Evolutionary conservation across 37 sponge, comb jelly and placozoan genomes (phyloP), one percentile per base, ranked within the genome.

Genomic region (Eunapius fragilis): DNA sequence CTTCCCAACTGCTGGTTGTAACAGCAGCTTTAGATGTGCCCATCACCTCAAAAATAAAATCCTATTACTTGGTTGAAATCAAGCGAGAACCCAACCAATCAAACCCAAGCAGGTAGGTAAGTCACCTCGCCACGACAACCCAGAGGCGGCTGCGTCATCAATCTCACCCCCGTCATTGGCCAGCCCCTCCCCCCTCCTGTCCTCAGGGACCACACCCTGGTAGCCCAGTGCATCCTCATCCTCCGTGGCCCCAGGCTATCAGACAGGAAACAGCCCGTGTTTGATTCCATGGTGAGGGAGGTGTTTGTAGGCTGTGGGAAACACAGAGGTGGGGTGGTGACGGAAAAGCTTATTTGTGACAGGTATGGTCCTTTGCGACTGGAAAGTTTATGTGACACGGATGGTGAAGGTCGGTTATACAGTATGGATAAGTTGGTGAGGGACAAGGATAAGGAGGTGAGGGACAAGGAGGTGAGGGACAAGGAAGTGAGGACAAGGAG

Each of bases 191-290:
- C 80, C 5, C 67, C 86, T 13, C 24, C 78, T 23, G 71, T 49
- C 24, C 25, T 48, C 10, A 82, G 78, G 37, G 94, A 93, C 41
- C 94, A 93, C 75, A 37, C 87, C 28, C 37, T 87, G 14, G 74
- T 93, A 2, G 87, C 90, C 47, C 90, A 93, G 76, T 77, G 83
- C 7, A 24, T 89, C 25, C 13, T 75, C 69, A 58, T 33, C 31
- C 45, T 87, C 5, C 34, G 84, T 47, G 94, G 90, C 41, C 74
- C 87, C 9, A 76, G 85, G 50, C 84, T 93, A 67, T 71, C 75
- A 25, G 71, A 75, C 48, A 73, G 93, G 96, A 89, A 96, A 68
- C 74, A 76, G 19, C 85, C 85, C 13, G 83, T 96, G 36, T 96
- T 96, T 77, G 50, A 68, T n/a, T 30, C 80, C 25, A 86, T 96